These are phyloP conservation scores for Anguilla rostrata DNA, from an alignment of 2,113 vertebrate genomes.

Conservation along the genomic window DNA sequence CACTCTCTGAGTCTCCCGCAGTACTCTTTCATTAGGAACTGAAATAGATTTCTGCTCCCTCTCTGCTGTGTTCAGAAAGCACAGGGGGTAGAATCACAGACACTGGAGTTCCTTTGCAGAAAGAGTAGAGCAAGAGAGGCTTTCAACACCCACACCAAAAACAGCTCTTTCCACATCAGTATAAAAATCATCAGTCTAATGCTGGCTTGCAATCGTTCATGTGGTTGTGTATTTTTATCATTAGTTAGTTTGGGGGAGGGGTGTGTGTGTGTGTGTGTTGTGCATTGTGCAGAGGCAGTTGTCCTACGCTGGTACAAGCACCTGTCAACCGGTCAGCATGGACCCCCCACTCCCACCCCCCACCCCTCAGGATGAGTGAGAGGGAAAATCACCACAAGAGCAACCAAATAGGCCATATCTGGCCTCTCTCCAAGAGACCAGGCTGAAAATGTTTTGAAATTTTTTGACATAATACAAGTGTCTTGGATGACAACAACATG, in stretches of 20 bases:
- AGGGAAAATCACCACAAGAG: too few species aligned
- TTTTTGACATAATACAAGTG: too few species aligned
- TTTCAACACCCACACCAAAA: neutral
- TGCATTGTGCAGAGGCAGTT: constrained; percentile 22
- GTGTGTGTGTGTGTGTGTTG: neutral
- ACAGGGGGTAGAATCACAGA: neutral
- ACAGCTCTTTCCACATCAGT: neutral
- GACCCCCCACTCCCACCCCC: too few species aligned
- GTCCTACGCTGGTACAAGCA: neutral
- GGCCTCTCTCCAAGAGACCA: too few species aligned
- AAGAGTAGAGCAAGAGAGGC: neutral
- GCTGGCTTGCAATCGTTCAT: neutral
- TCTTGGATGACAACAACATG: too few species aligned
- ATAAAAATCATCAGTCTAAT: neutral
- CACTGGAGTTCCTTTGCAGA: neutral
- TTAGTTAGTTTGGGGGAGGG: neutral
- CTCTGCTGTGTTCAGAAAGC: neutral
- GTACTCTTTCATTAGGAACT: constrained; percentile 16
- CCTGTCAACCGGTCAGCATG: constrained; percentile 1
- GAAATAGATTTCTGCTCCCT: neutral
- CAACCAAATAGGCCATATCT: too few species aligned
- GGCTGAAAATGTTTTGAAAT: too few species aligned
- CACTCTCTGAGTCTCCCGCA: neutral
- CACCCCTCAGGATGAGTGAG: too few species aligned
- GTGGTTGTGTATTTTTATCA: constrained; percentile 31